phyloP scores from a whole-genome alignment of 1,140 invertebrate genomes.

The Calliopsis andreniformis region DNA sequence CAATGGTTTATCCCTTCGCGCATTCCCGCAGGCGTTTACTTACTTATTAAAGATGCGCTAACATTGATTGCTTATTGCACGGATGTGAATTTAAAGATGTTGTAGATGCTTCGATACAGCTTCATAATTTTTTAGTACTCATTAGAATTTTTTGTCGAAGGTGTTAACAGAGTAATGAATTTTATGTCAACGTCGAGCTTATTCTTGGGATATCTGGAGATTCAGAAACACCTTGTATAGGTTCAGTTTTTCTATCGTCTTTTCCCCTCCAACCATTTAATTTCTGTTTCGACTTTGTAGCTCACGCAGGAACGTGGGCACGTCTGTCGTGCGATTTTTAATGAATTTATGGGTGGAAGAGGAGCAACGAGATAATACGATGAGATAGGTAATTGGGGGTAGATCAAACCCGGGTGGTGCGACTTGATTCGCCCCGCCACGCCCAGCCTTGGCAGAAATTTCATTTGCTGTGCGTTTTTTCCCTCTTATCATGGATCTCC shows the following conservation, averaged over 20 bases:
- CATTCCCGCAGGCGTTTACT: background rate
- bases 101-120: no score
- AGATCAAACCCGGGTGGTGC: conserved; percentile 24
- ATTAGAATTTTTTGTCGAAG: no score
- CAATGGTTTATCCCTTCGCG: no score
- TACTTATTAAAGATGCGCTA: background rate
- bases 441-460: conserved; percentile 46
- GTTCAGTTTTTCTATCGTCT: background rate
- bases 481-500: conserved; percentile 27
- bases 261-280: background rate
- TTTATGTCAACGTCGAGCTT: no score
- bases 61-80: background rate
- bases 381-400: conserved; percentile 48
- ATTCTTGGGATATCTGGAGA: no score
- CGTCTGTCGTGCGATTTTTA: background rate
- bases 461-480: conserved; percentile 44
- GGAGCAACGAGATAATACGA: conserved; percentile 33
- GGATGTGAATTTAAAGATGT: background rate
- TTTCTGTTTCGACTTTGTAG: background rate
- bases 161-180: no score
- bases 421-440: conserved; percentile 41
- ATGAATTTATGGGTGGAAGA: conserved; percentile 39
- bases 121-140: no score
- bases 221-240: background rate
- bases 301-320: background rate